Percentiles rank a stretch among this genome's conserved stretches.
Evolutionary conservation across 2,113 vertebrate species (phyloP).

Genomic region (Tretioscincus oriximinensis): DNA sequence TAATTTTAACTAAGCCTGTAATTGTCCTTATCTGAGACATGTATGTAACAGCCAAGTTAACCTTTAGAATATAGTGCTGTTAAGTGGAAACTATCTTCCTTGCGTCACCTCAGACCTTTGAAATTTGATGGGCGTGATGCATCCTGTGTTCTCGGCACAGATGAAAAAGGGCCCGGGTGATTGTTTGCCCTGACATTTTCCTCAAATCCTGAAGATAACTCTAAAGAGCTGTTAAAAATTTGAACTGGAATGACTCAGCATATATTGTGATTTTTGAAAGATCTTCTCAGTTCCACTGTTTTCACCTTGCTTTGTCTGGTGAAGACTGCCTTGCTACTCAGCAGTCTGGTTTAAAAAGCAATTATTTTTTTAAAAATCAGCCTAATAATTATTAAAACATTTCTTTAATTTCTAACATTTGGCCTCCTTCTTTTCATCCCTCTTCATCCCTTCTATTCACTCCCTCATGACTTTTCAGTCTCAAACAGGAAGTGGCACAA

Average conservation of each 20-base stretch:
- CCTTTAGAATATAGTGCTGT: not conserved
- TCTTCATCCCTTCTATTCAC: not conserved
- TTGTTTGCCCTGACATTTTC: not conserved
- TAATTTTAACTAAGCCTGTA: not conserved
- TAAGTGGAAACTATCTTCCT: not conserved
- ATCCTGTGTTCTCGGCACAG: not conserved
- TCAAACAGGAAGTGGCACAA: not conserved
- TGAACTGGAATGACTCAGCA: not conserved
- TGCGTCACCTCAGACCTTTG: not conserved
- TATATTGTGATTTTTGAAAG: not conserved
- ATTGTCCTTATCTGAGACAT: not conserved
- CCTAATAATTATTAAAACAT: not conserved
- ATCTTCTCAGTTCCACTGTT: not conserved
- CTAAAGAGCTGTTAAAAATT: not conserved
- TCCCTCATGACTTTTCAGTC: not conserved
- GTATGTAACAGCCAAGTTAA: too few relatives aligned
- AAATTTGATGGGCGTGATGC: not conserved
- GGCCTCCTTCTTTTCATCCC: not conserved
- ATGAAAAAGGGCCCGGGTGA: not conserved
- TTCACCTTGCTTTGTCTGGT: not conserved
- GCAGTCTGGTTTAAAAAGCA: not conserved
- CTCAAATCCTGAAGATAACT: not conserved
- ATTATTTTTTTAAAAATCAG: not conserved
- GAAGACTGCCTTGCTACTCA: not conserved
- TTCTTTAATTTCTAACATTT: slow-evolving; percentile 1